Percentiles rank a stretch among this genome's conserved stretches.
These are phyloP conservation scores for Chelon auratus DNA, from an alignment of 2,797 vertebrate species.

Conservation along the genomic window DNA sequence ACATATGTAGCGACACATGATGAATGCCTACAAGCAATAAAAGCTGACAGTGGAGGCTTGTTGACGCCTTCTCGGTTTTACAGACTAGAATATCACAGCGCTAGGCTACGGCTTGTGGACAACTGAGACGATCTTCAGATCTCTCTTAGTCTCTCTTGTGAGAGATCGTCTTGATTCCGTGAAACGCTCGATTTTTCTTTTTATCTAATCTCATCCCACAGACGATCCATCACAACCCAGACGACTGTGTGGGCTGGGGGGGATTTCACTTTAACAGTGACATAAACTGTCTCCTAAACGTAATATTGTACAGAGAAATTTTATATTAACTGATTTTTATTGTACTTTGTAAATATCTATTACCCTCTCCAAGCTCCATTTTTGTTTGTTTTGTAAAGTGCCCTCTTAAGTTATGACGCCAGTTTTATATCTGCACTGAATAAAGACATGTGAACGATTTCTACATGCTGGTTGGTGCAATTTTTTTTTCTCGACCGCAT, in stretches of 20 bases:
- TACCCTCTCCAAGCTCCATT: constrained; percentile 45
- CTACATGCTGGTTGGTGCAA: constrained; percentile 5
- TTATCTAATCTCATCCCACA: constrained; percentile 6
- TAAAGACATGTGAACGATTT: constrained; percentile 73
- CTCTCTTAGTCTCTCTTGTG: constrained; percentile 1
- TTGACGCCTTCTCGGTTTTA: constrained; percentile 46
- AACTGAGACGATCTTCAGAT: background rate
- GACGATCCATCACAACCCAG: background rate
- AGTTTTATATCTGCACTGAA: constrained; percentile 80
- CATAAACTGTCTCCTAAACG: constrained; percentile 12
- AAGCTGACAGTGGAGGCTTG: constrained; percentile 57
- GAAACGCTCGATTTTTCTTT: constrained; percentile 21
- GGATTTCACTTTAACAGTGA: constrained; percentile 11
- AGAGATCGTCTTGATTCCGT: constrained; percentile 12
- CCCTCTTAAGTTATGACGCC: constrained; percentile 78
- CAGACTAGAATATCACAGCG: constrained; percentile 18
- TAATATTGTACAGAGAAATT: constrained; percentile 59
- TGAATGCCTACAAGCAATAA: constrained; percentile 59
- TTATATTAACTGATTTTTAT: constrained; percentile 51
- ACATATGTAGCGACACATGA: constrained; percentile 70
- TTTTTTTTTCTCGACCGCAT: background rate
- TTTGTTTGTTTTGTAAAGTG: constrained; percentile 58
- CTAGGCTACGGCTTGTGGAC: constrained; percentile 4
- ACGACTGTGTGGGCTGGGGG: background rate
- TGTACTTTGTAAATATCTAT: constrained; percentile 67